Percentiles rank a stretch among this genome's conserved stretches.
Conservation (phyloP, 2,797 vertebrate species). For the Poecilia velifera region DNA sequence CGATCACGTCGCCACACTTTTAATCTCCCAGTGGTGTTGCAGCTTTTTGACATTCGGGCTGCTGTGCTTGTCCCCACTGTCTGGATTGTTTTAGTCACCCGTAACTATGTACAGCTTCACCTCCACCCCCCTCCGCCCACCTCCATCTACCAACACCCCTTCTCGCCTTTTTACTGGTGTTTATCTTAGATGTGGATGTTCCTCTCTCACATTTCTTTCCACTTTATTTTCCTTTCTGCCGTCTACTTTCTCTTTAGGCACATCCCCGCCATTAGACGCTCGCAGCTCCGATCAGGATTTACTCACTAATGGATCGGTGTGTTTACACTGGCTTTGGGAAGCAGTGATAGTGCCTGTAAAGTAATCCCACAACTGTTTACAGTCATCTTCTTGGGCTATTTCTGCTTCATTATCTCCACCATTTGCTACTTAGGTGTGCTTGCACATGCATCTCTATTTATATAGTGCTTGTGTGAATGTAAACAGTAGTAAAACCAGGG, state of each 20-base stretch:
- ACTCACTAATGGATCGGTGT: conserved; percentile 61
- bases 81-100: conserved; percentile 42
- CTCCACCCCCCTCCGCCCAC: background rate
- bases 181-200: conserved; percentile 15
- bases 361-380: conserved; percentile 64
- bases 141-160: background rate
- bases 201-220: conserved; percentile 10
- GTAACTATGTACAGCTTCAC: conserved; percentile 33
- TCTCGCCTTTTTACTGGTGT: conserved; percentile 10
- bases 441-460: conserved; percentile 19
- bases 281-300: conserved; percentile 36
- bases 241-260: background rate
- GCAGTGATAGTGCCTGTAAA: conserved; percentile 68
- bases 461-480: conserved; percentile 5
- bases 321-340: conserved; percentile 59
- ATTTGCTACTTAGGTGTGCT: conserved; percentile 40
- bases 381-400: conserved; percentile 42
- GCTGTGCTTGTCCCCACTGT: conserved; percentile 7
- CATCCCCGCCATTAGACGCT: background rate
- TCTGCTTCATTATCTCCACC: conserved; percentile 61
- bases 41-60: conserved; percentile 36
- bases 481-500: conserved; percentile 8
- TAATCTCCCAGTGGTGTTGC: conserved; percentile 35
- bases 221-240: conserved; percentile 15
- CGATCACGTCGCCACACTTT: conserved; percentile 36